Conservation (phyloP, 37 sponge, comb jelly and placozoan genomes). For the Haliclona indistincta region DNA sequence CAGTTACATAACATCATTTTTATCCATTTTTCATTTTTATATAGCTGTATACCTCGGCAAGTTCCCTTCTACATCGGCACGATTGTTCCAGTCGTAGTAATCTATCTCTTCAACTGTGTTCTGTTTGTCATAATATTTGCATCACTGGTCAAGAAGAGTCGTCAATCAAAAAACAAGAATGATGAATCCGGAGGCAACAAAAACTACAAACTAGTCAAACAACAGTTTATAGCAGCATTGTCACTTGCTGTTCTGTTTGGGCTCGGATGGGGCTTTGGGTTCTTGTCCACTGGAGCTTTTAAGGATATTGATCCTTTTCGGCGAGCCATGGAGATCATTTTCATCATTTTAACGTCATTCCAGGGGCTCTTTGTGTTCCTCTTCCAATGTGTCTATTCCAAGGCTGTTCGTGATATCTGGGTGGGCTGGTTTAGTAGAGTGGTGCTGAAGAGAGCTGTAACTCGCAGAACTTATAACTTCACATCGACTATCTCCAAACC, state of each 20-base stretch:
- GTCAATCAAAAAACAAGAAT: background rate
- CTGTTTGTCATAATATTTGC: conserved; percentile 26
- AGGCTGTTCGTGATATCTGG: conserved; percentile 9
- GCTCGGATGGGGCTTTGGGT: conserved; percentile 49
- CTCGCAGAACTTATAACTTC: too few relatives aligned
- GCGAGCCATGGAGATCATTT: conserved; percentile 10
- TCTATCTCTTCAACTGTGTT: conserved; percentile 38
- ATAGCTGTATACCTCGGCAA: conserved; percentile 27
- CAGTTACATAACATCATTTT: background rate
- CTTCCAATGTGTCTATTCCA: conserved; percentile 17
- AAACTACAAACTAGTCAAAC: background rate
- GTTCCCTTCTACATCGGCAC: conserved; percentile 33
- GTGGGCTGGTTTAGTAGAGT: conserved; percentile 3
- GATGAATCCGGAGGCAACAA: background rate
- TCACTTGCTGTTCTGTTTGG: conserved; percentile 28
- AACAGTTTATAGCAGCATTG: conserved; percentile 9
- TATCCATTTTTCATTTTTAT: background rate
- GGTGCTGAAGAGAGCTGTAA: too few relatives aligned
- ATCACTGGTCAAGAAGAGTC: conserved; percentile 1
- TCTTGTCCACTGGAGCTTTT: conserved; percentile 4
- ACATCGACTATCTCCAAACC: too few relatives aligned
- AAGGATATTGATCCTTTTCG: background rate
- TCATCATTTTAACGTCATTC: background rate
- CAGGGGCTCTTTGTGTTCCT: conserved; percentile 31
- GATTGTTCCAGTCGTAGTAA: conserved; percentile 23